These are phyloP conservation scores for Cyrtodaria siliqua DNA, from an alignment of 2,888 invertebrate species.

Conservation along the genomic window DNA sequence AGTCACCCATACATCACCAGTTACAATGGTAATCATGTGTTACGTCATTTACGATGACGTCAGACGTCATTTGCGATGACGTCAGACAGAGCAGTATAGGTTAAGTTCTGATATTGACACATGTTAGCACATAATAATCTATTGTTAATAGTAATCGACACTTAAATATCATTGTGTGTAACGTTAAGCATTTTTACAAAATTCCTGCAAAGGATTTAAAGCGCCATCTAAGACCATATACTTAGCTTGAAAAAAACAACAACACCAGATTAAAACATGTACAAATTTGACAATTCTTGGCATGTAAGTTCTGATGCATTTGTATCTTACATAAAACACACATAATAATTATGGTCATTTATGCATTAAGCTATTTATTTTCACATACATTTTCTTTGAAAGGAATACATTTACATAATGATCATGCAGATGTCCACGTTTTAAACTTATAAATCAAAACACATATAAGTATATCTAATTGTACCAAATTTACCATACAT, in stretches of 20 bases:
- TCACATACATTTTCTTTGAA: too few relatives aligned
- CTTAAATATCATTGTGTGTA: slow-evolving; percentile 24
- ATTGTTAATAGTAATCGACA: slow-evolving; percentile 16
- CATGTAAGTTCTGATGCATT: slow-evolving; percentile 11
- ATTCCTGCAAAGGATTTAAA: slow-evolving; percentile 30
- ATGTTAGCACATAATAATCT: slow-evolving; percentile 49
- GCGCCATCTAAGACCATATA: slow-evolving; percentile 27
- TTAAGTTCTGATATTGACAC: slow-evolving; percentile 44
- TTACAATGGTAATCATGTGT: slow-evolving; percentile 46
- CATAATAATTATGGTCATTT: slow-evolving; percentile 13
- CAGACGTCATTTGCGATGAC: too few relatives aligned
- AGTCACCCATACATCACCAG: slow-evolving; percentile 9
- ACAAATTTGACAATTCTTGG: slow-evolving; percentile 9
- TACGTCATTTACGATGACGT: slow-evolving; percentile 55
- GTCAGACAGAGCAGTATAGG: slow-evolving; percentile 30
- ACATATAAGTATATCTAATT: slow-evolving; percentile 15
- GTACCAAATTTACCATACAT: slow-evolving; percentile 18
- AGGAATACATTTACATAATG: too few relatives aligned
- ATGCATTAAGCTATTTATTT: not conserved
- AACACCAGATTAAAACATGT: slow-evolving; percentile 20
- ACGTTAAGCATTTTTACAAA: slow-evolving; percentile 41
- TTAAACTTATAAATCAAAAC: slow-evolving; percentile 9
- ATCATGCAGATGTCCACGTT: not conserved
- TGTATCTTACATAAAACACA: slow-evolving; percentile 7
- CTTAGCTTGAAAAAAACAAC: slow-evolving; percentile 24